Percentiles rank a stretch among this genome's conserved stretches.
phyloP scores from a whole-genome alignment of 2,797 vertebrate genomes.

The Trachurus trachurus region DNA sequence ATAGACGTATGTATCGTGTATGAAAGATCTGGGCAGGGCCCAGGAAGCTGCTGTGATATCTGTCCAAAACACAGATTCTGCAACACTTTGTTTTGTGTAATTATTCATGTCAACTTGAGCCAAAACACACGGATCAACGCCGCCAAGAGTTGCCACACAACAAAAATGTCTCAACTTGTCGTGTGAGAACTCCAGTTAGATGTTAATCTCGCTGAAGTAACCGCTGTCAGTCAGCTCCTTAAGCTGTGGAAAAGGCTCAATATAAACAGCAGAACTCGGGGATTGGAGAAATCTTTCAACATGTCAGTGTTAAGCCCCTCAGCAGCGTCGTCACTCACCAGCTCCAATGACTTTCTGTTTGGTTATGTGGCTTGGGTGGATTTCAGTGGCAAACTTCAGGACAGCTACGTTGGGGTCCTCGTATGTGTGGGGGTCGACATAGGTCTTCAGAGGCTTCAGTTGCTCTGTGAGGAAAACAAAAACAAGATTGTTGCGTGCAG shows the following conservation, averaged over 20 bases:
- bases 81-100: slow-evolving; percentile 55
- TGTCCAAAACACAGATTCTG: slow-evolving; percentile 58
- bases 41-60: slow-evolving; percentile 60
- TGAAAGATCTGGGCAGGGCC: slow-evolving; percentile 31
- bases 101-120: slow-evolving; percentile 37
- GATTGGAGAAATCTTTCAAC: slow-evolving; percentile 74
- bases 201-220: slow-evolving; percentile 74
- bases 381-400: slow-evolving; percentile 97
- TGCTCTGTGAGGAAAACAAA: slow-evolving; percentile 86
- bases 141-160: slow-evolving; percentile 63
- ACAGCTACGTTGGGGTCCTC: slow-evolving; percentile 97
- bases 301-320: slow-evolving; percentile 51
- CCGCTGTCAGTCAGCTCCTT: slow-evolving; percentile 71
- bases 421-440: slow-evolving; percentile 97
- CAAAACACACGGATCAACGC: slow-evolving; percentile 56
- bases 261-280: slow-evolving; percentile 70
- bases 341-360: slow-evolving; percentile 98
- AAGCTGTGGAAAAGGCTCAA: slow-evolving; percentile 62
- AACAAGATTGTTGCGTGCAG: not conserved
- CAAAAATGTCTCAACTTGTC: slow-evolving; percentile 78
- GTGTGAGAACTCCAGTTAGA: slow-evolving; percentile 60
- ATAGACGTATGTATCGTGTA: slow-evolving; percentile 61
- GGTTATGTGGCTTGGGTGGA: slow-evolving; percentile 91
- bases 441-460: slow-evolving; percentile 97
- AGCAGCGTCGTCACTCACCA: slow-evolving; percentile 86